A percentile compares a stretch with the other conserved stretches of the same genome.
These are phyloP conservation scores for Drosophila nigrodunni DNA, from an alignment of 1,140 invertebrate genomes.

Conservation along the genomic window DNA sequence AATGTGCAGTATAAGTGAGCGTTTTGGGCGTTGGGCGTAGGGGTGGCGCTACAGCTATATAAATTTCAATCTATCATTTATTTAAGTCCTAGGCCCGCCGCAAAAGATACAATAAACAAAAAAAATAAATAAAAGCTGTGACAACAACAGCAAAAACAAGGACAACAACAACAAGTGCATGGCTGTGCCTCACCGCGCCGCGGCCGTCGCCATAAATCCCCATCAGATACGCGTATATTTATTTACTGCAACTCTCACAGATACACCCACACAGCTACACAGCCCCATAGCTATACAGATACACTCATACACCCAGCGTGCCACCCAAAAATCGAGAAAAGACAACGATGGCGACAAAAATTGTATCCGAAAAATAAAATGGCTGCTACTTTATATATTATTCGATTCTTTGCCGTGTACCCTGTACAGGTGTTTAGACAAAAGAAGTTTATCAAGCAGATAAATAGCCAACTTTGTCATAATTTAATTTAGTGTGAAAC, in stretches of 20 bases:
- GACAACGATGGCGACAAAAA: slow-evolving; percentile 68
- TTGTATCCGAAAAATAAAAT: slow-evolving; percentile 79
- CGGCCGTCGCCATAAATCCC: slow-evolving; percentile 73
- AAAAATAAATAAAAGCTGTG: slow-evolving; percentile 24
- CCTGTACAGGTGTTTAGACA: slow-evolving; percentile 33
- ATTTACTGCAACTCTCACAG: slow-evolving; percentile 77
- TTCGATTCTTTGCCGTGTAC: slow-evolving; percentile 34
- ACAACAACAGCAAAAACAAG: slow-evolving; percentile 24
- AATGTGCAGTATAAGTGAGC: slow-evolving; percentile 57
- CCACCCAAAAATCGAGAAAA: slow-evolving; percentile 29
- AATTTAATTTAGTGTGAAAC: too few relatives aligned
- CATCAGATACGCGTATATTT: slow-evolving; percentile 83
- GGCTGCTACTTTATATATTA: slow-evolving; percentile 50
- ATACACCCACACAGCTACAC: slow-evolving; percentile 49
- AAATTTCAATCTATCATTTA: slow-evolving; percentile 83
- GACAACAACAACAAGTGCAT: slow-evolving; percentile 49
- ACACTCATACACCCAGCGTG: slow-evolving; percentile 4
- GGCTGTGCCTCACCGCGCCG: slow-evolving; percentile 46
- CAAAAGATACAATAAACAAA: slow-evolving; percentile 39
- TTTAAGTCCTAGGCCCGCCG: slow-evolving; percentile 76
- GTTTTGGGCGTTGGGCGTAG: neutral
- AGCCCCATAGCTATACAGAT: slow-evolving; percentile 6
- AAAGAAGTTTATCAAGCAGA: neutral
- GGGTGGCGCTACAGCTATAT: slow-evolving; percentile 60
- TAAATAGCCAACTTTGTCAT: neutral